Evolutionary conservation across 2,797 vertebrate species (phyloP).

Genomic region (Phyllotis vaccarum): DNA sequence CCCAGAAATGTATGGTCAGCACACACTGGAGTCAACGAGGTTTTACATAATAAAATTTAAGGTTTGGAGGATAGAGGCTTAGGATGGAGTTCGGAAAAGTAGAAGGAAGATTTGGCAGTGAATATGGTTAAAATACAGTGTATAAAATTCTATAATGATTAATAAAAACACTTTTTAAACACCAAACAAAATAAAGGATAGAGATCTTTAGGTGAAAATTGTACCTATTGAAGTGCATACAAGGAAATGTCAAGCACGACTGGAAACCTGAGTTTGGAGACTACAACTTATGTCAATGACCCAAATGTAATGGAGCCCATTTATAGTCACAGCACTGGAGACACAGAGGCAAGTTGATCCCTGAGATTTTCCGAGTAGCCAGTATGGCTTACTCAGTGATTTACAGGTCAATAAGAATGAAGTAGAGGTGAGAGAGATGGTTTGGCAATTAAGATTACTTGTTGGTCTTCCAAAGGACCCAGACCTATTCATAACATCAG

Average conservation of each 20-base stretch:
- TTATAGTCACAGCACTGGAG: neutral
- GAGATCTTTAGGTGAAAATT: neutral
- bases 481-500: neutral
- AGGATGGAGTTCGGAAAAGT: neutral
- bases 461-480: neutral
- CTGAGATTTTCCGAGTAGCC: neutral
- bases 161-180: neutral
- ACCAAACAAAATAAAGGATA: neutral
- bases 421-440: neutral
- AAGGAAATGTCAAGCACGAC: neutral
- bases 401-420: neutral
- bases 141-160: neutral
- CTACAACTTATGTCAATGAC: neutral
- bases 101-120: neutral
- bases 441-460: neutral
- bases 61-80: too few relatives aligned
- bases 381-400: neutral
- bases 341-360: neutral
- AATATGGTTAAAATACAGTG: neutral
- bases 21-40: too few relatives aligned
- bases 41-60: neutral
- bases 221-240: too few relatives aligned
- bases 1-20: neutral
- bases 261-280: neutral
- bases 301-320: too few relatives aligned